phyloP scores from a whole-genome alignment of 2,113 vertebrate species.

The Clinocottus analis region DNA sequence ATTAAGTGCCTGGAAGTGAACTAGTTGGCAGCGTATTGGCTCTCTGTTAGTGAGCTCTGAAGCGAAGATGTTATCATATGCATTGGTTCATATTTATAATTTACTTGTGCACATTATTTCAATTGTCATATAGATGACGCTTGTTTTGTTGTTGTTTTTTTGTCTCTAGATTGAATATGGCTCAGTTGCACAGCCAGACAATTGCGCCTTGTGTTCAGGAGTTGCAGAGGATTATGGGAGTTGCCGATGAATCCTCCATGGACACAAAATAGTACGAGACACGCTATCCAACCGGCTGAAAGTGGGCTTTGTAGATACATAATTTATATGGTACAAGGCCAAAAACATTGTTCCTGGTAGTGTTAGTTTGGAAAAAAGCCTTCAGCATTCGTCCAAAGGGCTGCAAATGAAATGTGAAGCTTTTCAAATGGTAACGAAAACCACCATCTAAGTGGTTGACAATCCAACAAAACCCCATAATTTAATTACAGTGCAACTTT shows the following conservation, averaged over 20 bases:
- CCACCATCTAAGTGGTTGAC: not conserved
- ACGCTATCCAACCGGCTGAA: not conserved
- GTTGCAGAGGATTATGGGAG: slow-evolving; percentile 74
- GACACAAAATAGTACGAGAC: slow-evolving; percentile 43
- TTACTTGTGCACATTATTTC: too few species aligned
- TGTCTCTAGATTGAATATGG: slow-evolving; percentile 70
- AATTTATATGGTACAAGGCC: not conserved
- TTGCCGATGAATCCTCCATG: slow-evolving; percentile 33
- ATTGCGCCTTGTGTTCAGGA: slow-evolving; percentile 71
- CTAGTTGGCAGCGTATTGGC: not conserved
- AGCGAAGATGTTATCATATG: not conserved
- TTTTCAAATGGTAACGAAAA: slow-evolving; percentile 13
- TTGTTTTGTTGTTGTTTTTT: not conserved
- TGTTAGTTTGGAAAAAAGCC: slow-evolving; percentile 27
- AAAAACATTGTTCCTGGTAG: slow-evolving; percentile 14
- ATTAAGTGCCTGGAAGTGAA: too few species aligned
- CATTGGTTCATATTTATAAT: not conserved
- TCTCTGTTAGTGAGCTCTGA: not conserved
- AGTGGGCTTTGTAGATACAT: not conserved
- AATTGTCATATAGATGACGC: not conserved
- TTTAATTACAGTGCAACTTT: slow-evolving; percentile 21
- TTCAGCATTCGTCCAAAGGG: slow-evolving; percentile 55
- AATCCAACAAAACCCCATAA: slow-evolving; percentile 9
- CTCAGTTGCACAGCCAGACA: slow-evolving; percentile 66
- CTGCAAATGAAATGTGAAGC: slow-evolving; percentile 1